These are phyloP conservation scores for Acanthochromis polyacanthus DNA, from an alignment of 2,113 vertebrate species.

Conservation along the genomic window DNA sequence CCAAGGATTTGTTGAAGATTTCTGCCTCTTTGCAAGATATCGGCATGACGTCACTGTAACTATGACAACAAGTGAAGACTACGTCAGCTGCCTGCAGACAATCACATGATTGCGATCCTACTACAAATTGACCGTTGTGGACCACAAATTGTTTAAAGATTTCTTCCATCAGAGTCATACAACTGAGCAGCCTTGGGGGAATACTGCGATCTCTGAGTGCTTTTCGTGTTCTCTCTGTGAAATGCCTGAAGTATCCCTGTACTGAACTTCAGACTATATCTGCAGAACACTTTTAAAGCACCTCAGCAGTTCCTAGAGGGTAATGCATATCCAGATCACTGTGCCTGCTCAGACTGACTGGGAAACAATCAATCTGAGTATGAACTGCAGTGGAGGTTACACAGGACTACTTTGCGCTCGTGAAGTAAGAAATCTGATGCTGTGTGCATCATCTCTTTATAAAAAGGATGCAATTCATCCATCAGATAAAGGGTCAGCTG, in stretches of 20 bases:
- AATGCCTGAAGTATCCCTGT: slow-evolving; percentile 35
- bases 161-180: too few species aligned
- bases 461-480: slow-evolving; percentile 19
- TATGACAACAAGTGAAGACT: too few species aligned
- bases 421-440: slow-evolving; percentile 32
- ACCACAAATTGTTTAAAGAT: too few species aligned
- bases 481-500: slow-evolving; percentile 23
- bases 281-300: slow-evolving; percentile 34
- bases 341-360: slow-evolving; percentile 44
- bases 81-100: too few species aligned
- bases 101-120: too few species aligned
- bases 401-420: slow-evolving; percentile 27
- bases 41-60: too few species aligned
- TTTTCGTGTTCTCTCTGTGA: neutral
- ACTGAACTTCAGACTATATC: slow-evolving; percentile 33
- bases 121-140: too few species aligned
- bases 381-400: slow-evolving; percentile 2
- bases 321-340: slow-evolving; percentile 42
- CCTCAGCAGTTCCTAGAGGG: slow-evolving; percentile 25
- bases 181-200: too few species aligned
- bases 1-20: too few species aligned
- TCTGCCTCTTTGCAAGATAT: too few species aligned
- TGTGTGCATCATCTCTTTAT: slow-evolving; percentile 28
- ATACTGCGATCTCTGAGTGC: too few species aligned
- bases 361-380: neutral